Evolutionary conservation across 2,113 vertebrate species (phyloP), one percentile per base, ranked within the genome.

Genomic region (Brachionichthys hirsutus): DNA sequence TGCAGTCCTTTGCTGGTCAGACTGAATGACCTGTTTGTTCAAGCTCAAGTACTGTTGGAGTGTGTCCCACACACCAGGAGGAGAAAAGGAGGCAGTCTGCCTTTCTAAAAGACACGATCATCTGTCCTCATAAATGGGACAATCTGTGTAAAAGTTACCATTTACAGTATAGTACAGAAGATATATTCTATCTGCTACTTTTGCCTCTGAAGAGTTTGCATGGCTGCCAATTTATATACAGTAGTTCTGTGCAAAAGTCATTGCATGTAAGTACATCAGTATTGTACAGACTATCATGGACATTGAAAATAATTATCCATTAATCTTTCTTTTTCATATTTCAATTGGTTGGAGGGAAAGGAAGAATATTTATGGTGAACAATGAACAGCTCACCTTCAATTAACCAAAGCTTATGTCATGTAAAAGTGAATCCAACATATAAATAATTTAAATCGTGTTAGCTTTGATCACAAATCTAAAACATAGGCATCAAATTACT

Each of bases 41-140:
- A 19, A 66, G 57, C 80, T 86, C 70, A 84, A 90, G 86, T 88
- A 80, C 77, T 72, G 82, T 52, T 89, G 87, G 83, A 88, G 51
- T 34, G 62, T 48, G 49, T 88, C 84, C 81, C 72, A 85, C 77
- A 74, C 69, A 59, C 60, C 73, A 72, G 66, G 51, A 71, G 74
- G 78, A 66, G 77, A 85, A 83, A 84, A 79, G 70, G 43, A 83
- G 80, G 71, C 68, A 77, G 68, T 82, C 81, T 85, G 87, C 85
- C 83, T 90, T 91, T 90, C 80, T 87, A 88, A 90, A 89, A 90
- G 85, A 91, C 88, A 89, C 77, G 81, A 85, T 87, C 70, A 85
- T 85, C 82, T 84, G 87, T 87, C 86, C 81, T 78, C 79, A 87
- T 85, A 88, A 77, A 87, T 64, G 3, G 85, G 75, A 88, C 85